A percentile compares a stretch with the other conserved stretches of the same genome.
Conservation (phyloP, 2,888 invertebrate genomes). For the Drosophila formosana region DNA sequence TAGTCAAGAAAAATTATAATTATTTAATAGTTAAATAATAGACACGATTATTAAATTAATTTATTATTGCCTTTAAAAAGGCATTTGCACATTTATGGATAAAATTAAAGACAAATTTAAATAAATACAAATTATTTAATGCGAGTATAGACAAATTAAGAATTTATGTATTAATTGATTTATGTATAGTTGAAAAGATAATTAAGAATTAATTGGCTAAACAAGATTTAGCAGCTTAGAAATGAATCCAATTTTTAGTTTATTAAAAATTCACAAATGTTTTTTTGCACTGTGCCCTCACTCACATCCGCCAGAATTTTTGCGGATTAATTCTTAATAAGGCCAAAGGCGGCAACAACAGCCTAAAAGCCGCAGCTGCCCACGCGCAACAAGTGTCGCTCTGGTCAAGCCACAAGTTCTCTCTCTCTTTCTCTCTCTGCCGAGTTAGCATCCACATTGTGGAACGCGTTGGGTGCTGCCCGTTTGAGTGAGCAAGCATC, state of each 20-base stretch:
- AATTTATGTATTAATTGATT: background rate
- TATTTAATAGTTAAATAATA: no score
- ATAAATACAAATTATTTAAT: background rate
- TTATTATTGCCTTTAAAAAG: no score
- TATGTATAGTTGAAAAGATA: no score
- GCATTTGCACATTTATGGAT: background rate
- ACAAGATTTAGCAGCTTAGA: background rate
- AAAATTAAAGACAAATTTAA: background rate
- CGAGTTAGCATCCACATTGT: constrained; percentile 32
- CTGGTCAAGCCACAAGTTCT: constrained; percentile 49
- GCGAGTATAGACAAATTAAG: background rate
- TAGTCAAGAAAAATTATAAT: no score
- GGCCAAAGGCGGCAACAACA: constrained; percentile 20
- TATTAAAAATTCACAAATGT: background rate
- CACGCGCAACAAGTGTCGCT: constrained; percentile 70
- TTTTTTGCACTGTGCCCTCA: background rate
- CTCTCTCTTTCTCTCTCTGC: background rate
- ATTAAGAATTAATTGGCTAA: background rate
- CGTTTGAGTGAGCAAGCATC: constrained; percentile 10
- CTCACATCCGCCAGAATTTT: constrained; percentile 21
- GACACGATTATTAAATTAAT: no score
- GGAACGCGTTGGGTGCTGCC: background rate
- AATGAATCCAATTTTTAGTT: constrained; percentile 1
- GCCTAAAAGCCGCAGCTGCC: constrained; percentile 41
- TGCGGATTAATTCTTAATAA: constrained; percentile 21